Conservation (phyloP, 2,113 vertebrate genomes). For the Salvator merianae region DNA sequence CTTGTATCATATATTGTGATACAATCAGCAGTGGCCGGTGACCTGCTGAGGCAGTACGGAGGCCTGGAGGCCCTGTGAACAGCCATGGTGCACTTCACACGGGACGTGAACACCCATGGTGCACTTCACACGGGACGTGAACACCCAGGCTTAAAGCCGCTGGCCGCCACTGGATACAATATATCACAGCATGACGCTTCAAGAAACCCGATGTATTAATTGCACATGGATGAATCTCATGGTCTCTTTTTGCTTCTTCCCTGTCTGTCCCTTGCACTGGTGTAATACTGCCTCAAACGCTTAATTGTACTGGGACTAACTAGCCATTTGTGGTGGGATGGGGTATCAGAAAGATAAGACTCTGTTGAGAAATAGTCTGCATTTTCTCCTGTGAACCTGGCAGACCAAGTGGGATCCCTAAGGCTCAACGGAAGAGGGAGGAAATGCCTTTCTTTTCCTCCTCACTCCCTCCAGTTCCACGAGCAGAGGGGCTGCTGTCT, state of each 20-base stretch:
- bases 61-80: too few species aligned
- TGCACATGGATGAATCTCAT: background rate
- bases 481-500: slow-evolving; percentile 71
- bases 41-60: too few species aligned
- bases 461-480: slow-evolving; percentile 12
- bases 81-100: too few species aligned
- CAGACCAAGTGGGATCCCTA: background rate
- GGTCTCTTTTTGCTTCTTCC: background rate
- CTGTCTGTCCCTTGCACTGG: background rate
- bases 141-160: too few species aligned
- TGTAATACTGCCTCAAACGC: slow-evolving; percentile 41
- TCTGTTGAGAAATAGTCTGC: slow-evolving; percentile 14
- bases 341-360: background rate
- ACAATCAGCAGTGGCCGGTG: too few species aligned
- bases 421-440: slow-evolving; percentile 62
- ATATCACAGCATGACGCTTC: too few species aligned
- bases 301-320: slow-evolving; percentile 50
- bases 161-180: too few species aligned
- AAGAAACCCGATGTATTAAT: too few species aligned
- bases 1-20: too few species aligned
- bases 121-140: too few species aligned
- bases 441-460: slow-evolving; percentile 75
- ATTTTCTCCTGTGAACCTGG: background rate
- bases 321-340: slow-evolving; percentile 11
- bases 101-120: too few species aligned